Base-by-base conservation (phyloP, 1,140 invertebrate species). In the Ptiloglossa arizonensis region DNA sequence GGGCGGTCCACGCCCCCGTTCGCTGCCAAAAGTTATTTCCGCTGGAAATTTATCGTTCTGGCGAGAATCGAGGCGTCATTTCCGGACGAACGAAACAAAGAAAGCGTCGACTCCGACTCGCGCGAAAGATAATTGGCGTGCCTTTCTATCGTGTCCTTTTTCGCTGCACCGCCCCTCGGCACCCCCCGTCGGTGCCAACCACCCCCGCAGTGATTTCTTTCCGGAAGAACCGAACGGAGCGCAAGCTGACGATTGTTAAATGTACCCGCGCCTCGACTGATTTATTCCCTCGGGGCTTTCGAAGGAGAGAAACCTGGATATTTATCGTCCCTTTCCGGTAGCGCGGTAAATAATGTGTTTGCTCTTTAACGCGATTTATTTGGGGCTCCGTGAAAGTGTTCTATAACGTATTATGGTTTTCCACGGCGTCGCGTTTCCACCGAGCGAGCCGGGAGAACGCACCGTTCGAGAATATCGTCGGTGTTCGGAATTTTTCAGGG, bases 11-110 rank as follows among this genome's bases (percentile, higher is more conserved):
- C 78, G 29, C 64, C 72, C 59, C 41, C 75, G 64, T 81, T 67
- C 64, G 60, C 73, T 85, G 74, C 81, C 84, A 77, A 86, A 85
- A 85, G 84, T 86, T 86, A 86, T 86, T 86, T 86, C 84, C 84
- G 84, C 57, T 79, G 80, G 68, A 82, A 86, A 86, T 86, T 86
- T 85, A 86, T 86, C 84, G 82, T 80, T 59, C 72, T 85, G 83
- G 32, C 71, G 83, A 85, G 83, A 86, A 86, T 82, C 83, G 83
- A 82, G 83, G 75, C 84, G 84, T 86, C 83, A 86, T 86, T 85
- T 86, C 84, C 84, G 83, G 63, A 15, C 71, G 83, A 62, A 52
- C 66, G 73, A 82, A 85, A 86, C 83, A 85, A 85, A 86, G 84
- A 86, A 81, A 78, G 63, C 79, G 69, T 62, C 41, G 52, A 41